phyloP scores from a whole-genome alignment of 2,888 invertebrate species.

The Xanthia togata region DNA sequence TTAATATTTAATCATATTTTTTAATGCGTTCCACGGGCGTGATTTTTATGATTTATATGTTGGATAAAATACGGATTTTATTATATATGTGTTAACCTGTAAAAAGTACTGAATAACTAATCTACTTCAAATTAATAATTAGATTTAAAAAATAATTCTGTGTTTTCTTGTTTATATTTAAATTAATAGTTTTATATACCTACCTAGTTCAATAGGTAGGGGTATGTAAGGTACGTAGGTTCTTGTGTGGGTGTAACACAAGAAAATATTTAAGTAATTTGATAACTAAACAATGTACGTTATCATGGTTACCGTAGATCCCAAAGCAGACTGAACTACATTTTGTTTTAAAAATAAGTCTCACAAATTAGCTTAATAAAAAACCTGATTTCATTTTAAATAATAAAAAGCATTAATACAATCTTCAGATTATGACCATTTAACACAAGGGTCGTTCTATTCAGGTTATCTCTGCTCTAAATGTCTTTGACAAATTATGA shows the following conservation, averaged over 20 bases:
- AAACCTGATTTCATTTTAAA: slow-evolving; percentile 3
- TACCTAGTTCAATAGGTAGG: not conserved
- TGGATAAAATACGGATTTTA: not conserved
- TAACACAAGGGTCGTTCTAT: slow-evolving; percentile 4
- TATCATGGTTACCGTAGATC: not conserved
- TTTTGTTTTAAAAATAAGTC: not conserved
- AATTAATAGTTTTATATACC: not conserved
- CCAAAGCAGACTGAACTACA: not conserved
- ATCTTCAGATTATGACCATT: slow-evolving; percentile 6
- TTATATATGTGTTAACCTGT: not conserved
- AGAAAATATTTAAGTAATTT: not conserved
- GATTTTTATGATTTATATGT: not conserved
- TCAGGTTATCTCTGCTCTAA: slow-evolving; percentile 10
- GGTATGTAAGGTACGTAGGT: too few species aligned
- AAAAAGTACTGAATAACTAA: not conserved
- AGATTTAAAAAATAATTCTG: not conserved
- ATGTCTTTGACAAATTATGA: slow-evolving; percentile 31
- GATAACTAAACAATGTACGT: too few species aligned
- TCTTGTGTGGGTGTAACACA: too few species aligned
- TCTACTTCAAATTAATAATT: not conserved
- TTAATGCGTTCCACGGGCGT: too few species aligned
- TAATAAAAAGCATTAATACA: slow-evolving; percentile 10
- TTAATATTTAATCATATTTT: too few species aligned
- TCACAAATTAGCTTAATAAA: slow-evolving; percentile 12
- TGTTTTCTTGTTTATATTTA: not conserved